These are phyloP conservation scores for Excalfactoria chinensis DNA, from an alignment of 2,113 vertebrate genomes.

Conservation along the genomic window DNA sequence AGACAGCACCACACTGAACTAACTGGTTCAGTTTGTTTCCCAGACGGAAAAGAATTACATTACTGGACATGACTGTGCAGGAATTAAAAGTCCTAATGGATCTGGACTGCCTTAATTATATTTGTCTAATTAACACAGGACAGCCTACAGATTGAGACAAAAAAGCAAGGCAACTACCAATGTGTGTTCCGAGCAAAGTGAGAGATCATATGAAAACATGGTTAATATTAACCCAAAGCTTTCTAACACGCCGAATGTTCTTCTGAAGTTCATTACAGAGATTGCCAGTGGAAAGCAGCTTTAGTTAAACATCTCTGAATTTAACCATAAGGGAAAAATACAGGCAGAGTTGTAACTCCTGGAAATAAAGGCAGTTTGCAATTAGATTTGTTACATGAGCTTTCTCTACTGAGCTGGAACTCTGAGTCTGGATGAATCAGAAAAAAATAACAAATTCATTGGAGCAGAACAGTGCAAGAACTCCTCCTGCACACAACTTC, in stretches of 20 bases:
- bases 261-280: not conserved
- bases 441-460: not conserved
- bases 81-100: not conserved
- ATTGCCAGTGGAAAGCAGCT: constrained; percentile 2
- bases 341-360: not conserved
- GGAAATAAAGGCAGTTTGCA: not conserved
- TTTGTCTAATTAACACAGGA: not conserved
- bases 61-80: not conserved
- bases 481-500: not conserved
- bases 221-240: not conserved
- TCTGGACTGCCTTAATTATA: constrained; percentile 29
- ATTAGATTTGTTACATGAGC: not conserved
- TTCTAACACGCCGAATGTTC: not conserved
- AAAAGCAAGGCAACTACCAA: not conserved
- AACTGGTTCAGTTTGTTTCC: not conserved
- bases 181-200: not conserved
- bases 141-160: not conserved
- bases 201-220: not conserved
- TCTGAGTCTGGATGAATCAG: not conserved
- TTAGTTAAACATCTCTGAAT: not conserved
- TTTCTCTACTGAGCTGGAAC: not conserved
- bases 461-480: not conserved
- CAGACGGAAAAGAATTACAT: not conserved
- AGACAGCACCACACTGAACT: not conserved
- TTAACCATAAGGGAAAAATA: not conserved